Evolutionary conservation across 2,113 vertebrate genomes (phyloP).

Genomic region (Eleginops maclovinus): DNA sequence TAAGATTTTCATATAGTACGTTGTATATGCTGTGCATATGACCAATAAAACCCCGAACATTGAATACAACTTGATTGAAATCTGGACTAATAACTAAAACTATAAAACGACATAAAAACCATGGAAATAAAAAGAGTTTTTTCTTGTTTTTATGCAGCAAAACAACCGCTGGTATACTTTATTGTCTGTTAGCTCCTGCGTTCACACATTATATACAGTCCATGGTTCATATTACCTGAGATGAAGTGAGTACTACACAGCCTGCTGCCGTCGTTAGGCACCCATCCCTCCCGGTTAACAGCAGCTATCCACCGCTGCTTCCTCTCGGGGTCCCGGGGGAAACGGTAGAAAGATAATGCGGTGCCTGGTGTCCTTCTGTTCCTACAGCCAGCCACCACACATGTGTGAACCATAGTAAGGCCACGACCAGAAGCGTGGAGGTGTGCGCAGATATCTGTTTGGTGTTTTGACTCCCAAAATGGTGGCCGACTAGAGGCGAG

Average conservation of each 20-base stretch:
- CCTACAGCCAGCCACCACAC: conserved; percentile 83
- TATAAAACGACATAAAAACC: no score
- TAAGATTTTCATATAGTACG: no score
- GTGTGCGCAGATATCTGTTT: conserved; percentile 20
- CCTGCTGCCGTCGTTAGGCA: conserved; percentile 83
- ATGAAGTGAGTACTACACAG: conserved; percentile 84
- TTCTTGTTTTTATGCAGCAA: no score
- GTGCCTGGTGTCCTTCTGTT: conserved; percentile 82
- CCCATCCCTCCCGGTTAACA: conserved; percentile 83
- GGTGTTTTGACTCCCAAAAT: conserved; percentile 86
- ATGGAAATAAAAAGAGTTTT: no score
- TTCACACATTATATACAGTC: no score
- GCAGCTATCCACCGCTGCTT: conserved; percentile 84
- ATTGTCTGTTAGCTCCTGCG: neutral
- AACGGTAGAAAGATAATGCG: conserved; percentile 82
- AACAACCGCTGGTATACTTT: no score
- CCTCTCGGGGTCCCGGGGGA: conserved; percentile 82
- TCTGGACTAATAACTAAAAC: no score
- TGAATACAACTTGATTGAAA: no score
- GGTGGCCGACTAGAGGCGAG: conserved; percentile 56
- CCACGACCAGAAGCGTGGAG: conserved; percentile 47
- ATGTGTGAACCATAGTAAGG: conserved; percentile 84
- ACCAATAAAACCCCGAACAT: no score
- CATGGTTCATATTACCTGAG: conserved; percentile 69
- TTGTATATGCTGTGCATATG: no score